Percentiles rank a stretch among this genome's conserved stretches.
Conservation (phyloP, 2,888 invertebrate genomes). For the Drosophila imparisetae region DNA sequence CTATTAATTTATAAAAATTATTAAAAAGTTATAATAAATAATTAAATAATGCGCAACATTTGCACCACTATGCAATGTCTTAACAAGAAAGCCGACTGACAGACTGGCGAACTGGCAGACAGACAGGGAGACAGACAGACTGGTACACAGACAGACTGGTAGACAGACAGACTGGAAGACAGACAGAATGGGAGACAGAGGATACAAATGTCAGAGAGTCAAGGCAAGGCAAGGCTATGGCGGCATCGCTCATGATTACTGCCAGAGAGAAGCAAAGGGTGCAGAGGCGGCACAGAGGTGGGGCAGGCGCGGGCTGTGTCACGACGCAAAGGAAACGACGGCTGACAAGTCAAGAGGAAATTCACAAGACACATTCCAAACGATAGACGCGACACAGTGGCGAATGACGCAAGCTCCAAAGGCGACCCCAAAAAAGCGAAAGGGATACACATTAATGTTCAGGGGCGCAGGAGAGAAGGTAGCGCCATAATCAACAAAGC, state of each 20-base stretch:
- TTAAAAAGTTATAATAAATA: not conserved
- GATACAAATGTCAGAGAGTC: slow-evolving; percentile 70
- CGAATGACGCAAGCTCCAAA: slow-evolving; percentile 45
- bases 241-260: slow-evolving; percentile 68
- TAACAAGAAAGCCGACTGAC: slow-evolving; percentile 30
- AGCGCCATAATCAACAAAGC: slow-evolving; percentile 53
- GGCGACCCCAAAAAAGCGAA: slow-evolving; percentile 52
- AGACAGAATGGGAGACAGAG: slow-evolving; percentile 26
- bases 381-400: slow-evolving; percentile 33
- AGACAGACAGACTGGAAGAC: slow-evolving; percentile 34
- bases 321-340: slow-evolving; percentile 44
- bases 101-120: not conserved
- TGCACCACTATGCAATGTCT: slow-evolving; percentile 43
- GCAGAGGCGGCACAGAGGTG: not conserved
- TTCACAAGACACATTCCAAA: slow-evolving; percentile 37
- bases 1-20: not conserved
- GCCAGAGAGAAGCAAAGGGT: slow-evolving; percentile 8
- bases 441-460: slow-evolving; percentile 63
- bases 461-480: not conserved
- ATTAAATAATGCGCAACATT: not conserved
- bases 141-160: slow-evolving; percentile 14
- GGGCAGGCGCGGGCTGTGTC: not conserved
- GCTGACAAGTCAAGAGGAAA: slow-evolving; percentile 68
- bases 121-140: not conserved
- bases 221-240: slow-evolving; percentile 53